Evolutionary conservation across 2,113 vertebrate genomes (phyloP), one percentile per base, ranked within the genome.

Genomic region (Trichechus manatus): DNA sequence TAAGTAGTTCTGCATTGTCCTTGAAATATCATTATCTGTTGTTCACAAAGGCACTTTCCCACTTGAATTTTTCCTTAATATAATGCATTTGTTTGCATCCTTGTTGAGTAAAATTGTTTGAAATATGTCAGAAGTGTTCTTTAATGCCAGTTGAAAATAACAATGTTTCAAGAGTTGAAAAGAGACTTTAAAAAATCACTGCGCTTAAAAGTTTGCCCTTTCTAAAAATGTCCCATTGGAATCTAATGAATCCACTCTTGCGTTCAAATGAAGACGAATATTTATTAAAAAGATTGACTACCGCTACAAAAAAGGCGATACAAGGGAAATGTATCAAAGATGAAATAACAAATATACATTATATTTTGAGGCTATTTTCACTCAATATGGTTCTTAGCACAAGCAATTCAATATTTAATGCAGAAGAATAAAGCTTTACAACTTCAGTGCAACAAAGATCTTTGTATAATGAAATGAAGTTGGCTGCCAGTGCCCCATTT

Each of bases 21-120:
- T 98, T 99, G 97, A 98, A 98, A 98, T 97, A 98, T 78, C 98
- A 98, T 98, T 98, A 97, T 97, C 97, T 97, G 93, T 98, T 98
- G 90, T 98, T 97, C 97, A 98, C 97, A 97, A 97, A 98, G 84
- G 36, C 77, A 27, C 95, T 9, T 97, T 97, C 56, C 86, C 77
- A 88, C 95, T 97, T 97, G 83, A 97, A 80, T 93, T 98, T 98
- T 97, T 93, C 68, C 87, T 89, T 94, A 96, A 96, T 61, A 81
- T 77, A 87, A 96, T 96, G 92, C 56, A 95, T 98, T 96, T 98
- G 87, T 94, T 97, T 97, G 83, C 87, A 90, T 94, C 95, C 94
- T 97, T 36, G 0, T 94, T 97, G 29, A 0, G 84, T 93, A 79
- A 96, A 94, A 97, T 94, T 82, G 85, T 91, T 1, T 15, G 93